Base-by-base conservation (phyloP, 1,140 invertebrate species). In the Reticulitermes speratus region DNA sequence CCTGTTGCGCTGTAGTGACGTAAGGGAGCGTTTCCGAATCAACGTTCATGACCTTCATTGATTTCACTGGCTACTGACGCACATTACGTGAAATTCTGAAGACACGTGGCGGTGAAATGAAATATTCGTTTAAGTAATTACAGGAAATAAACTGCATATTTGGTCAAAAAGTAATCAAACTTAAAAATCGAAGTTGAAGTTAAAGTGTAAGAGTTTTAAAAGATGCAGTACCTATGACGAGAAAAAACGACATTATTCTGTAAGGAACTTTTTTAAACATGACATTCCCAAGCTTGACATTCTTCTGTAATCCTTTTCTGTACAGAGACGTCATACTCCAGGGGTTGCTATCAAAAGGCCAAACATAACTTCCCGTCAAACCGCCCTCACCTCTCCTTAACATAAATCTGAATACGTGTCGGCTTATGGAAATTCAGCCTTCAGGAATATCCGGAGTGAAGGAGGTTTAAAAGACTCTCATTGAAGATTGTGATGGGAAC, bases 361-460 rank as follows among this genome's bases (percentile, higher is more conserved):
- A 75, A 75, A 75, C 65, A 75, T 30, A 75, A n/a, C 65, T 75
- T 75, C 65, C 65, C 65, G n/a, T 75, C 65, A 75, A n/a, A 75
- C n/a, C 65, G 12, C 25, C n/a, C 11, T 25, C 9, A 25, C 25
- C 65, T 30, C n/a, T 75, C n/a, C n/a, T 75, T 75, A 14, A 9
- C 65, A 75, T 75, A 75, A 75, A 75, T 75, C 25, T 75, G n/a
- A 30, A 30, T 75, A 75, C 65, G 65, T 75, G 25, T 75, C 65
- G n/a, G 65, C 65, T 75, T 75, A 75, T 75, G 65, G 65, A 75
- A 75, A 75, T 75, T n/a, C n/a, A 30, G 65, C 65, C n/a, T 75
- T 30, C 65, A 75, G 65, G n/a, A 30, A 75, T 25, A 75, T 75
- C 65, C 65, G 14, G 65, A 75, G 65, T 30, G 65, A 14, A 75